Base-by-base conservation (phyloP, 2,113 vertebrate genomes). In the Eulemur rufifrons region DNA sequence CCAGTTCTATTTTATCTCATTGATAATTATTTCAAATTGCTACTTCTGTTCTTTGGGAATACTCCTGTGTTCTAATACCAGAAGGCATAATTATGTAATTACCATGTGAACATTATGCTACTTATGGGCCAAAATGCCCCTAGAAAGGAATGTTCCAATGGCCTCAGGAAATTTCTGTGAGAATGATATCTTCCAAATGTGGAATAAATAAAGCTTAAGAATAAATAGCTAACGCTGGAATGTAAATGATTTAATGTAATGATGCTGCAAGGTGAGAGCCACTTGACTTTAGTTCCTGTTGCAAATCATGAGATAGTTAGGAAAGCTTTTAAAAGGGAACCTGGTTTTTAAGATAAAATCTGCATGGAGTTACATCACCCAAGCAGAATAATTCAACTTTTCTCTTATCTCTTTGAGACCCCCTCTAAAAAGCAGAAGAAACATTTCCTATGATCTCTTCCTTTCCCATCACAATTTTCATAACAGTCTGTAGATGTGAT, bases 111-210 rank as follows among this genome's bases (percentile, higher is more conserved):
- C 84, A 96, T 98, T 95, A 71, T 95, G 82, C 52, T 97, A 74
- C 8, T 18, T 95, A 68, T 95, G 80, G 69, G 89, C 61, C 86
- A 59, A 95, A 91, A 93, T 97, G 61, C 9, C 89, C 69, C 91
- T 84, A 47, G 20, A 84, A 96, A 94, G 80, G 32, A 80, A 61
- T 95, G 54, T 76, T 97, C 34, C 85, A 93, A 1, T 95, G 52
- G 95, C 86, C n/a, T 91, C 27, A 20, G 69, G 92, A 97, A 89
- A 95, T 61, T 94, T 97, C 52, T 78, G 42, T 82, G 71, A 74
- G 96, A 56, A 87, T 95, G 74, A 84, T 96, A 64, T 86, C 66
- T 96, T 98, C 97, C 84, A 95, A 96, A 94, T 84, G 10, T 95
- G 52, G 74, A 88, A 64, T 90, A 95, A 98, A 96, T 97, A 88